Percentiles rank a stretch among this genome's conserved stretches.
phyloP scores from a whole-genome alignment of 2,797 vertebrate genomes.

The Gymnodraco acuticeps region DNA sequence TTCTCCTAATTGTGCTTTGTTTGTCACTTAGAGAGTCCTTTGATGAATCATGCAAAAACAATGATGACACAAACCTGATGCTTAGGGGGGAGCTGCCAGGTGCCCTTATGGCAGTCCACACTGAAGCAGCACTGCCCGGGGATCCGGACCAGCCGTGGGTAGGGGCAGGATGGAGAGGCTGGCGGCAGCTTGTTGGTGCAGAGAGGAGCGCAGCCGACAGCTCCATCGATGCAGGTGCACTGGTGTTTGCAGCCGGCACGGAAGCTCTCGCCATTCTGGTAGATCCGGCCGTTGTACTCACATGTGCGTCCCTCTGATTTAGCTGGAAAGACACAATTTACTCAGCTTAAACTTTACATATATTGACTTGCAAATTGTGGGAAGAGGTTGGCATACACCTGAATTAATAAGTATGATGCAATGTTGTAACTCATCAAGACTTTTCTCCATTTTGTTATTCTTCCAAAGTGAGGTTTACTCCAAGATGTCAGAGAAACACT shows the following conservation, averaged over 20 bases:
- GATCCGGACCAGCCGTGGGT: slow-evolving; percentile 82
- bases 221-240: slow-evolving; percentile 87
- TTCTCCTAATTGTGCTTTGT: neutral
- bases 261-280: slow-evolving; percentile 88
- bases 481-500: too few species aligned
- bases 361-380: too few species aligned
- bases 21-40: neutral
- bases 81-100: slow-evolving; percentile 69
- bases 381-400: too few species aligned
- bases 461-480: too few species aligned
- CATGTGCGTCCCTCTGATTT: slow-evolving; percentile 85
- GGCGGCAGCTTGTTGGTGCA: slow-evolving; percentile 81
- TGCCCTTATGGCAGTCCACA: slow-evolving; percentile 79
- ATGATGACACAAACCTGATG: slow-evolving; percentile 50
- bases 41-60: neutral
- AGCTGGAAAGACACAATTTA: slow-evolving; percentile 66
- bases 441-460: too few species aligned
- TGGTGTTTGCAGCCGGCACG: slow-evolving; percentile 86
- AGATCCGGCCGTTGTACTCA: slow-evolving; percentile 85
- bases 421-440: too few species aligned
- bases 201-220: slow-evolving; percentile 85
- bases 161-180: slow-evolving; percentile 78
- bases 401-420: too few species aligned
- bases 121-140: slow-evolving; percentile 85
- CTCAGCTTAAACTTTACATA: too few species aligned